A percentile compares a stretch with the other conserved stretches of the same genome.
These are phyloP conservation scores for Ridgeia piscesae DNA, from an alignment of 1,140 invertebrate genomes.

Conservation along the genomic window DNA sequence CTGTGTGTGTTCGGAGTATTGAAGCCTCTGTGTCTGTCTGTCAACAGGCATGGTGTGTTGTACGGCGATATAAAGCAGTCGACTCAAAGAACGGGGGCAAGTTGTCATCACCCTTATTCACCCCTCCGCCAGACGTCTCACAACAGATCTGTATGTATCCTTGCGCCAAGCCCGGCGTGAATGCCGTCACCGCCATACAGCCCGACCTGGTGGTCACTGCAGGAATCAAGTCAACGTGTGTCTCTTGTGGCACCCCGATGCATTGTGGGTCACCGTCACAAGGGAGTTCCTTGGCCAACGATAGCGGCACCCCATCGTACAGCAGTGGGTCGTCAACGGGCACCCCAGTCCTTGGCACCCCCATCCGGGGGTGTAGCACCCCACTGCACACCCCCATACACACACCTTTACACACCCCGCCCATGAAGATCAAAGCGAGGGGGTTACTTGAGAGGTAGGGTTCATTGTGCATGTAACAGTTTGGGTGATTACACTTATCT, in stretches of 20 bases:
- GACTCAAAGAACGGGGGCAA: neutral
- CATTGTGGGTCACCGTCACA: neutral
- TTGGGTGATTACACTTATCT: neutral
- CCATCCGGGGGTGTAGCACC: neutral
- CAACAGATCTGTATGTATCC: constrained; percentile 38
- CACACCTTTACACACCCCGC: constrained; percentile 44
- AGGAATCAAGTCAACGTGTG: constrained; percentile 40
- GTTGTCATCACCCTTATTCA: neutral
- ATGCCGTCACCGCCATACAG: constrained; percentile 48
- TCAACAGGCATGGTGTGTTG: neutral
- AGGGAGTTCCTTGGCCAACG: neutral
- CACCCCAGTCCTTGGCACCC: constrained; percentile 19
- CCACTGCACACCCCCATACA: neutral
- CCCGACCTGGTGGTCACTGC: constrained; percentile 44
- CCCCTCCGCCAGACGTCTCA: neutral
- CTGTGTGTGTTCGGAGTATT: neutral
- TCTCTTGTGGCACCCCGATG: constrained; percentile 5
- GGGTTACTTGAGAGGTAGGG: constrained; percentile 57
- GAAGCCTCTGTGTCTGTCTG: neutral
- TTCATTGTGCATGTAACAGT: neutral
- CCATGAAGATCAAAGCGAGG: constrained; percentile 68
- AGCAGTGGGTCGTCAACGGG: constrained; percentile 20
- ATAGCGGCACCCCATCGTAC: constrained; percentile 1
- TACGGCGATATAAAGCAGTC: neutral
- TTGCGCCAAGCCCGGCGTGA: constrained; percentile 53